Evolutionary conservation across 2,797 vertebrate genomes (phyloP), one percentile per base, ranked within the genome.

Genomic region (Jordanella pulchra): DNA sequence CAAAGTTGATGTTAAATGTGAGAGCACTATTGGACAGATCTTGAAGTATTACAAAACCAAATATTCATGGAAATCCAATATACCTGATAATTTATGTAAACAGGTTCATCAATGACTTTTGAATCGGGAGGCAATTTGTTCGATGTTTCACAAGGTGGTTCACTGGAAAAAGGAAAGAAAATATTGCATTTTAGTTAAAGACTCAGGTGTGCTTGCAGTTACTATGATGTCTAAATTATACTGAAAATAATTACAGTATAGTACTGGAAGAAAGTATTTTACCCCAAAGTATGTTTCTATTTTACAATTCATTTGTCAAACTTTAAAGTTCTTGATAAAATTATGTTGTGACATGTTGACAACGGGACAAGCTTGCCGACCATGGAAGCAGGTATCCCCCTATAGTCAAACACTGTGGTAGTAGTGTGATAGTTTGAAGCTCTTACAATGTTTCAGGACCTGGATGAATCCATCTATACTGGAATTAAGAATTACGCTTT

Each of bases 11-110:
- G n/a, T 56, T 21, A 27, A 35, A 35, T 27, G 23, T 30, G 1
- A 28, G 1, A 17, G 3, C 27, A 17, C 6, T 47, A 32, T 27
- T 28, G 2, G 5, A 54, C 25, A 21, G 42, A 11, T 58, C n/a
- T 28, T 48, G 25, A 28, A n/a, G 35, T 17, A 30, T 47, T 30
- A 44, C 67, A 66, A 84, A 81, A 69, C 13, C 25, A 39, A 60
- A 12, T 15, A 68, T 51, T 3, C 45, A 27, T 45, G 3, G 1
- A 11, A n/a, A 45, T 51, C 2, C 27, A 39, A 48, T 30, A 1
- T 87, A 92, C 91, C 86, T 87, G 32, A 9, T 76, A 0, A 67
- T 93, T 93, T n/a, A 72, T 28, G 53, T 93, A 92, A 47, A 92
- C n/a, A 2, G 90, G 83, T 1, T 92, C 91, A 30, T 91, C 85